A percentile compares a stretch with the other conserved stretches of the same genome.
Evolutionary conservation across 2,797 vertebrate genomes (phyloP).

Genomic region (Alcedo atthis): DNA sequence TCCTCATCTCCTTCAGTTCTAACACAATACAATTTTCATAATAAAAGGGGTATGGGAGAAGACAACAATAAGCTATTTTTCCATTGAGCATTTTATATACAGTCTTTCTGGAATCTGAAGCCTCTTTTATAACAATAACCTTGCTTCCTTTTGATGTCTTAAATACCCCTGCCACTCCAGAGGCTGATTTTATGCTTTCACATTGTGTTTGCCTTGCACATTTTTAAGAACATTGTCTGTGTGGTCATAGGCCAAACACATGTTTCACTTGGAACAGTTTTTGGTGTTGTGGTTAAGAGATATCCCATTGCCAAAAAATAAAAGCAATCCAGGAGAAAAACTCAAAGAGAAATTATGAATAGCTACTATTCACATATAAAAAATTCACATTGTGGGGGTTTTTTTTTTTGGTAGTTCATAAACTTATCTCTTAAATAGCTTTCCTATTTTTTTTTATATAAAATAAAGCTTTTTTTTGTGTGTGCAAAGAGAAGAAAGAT

Average conservation of each 20-base stretch:
- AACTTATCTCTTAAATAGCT: neutral
- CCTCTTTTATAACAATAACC: neutral
- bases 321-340: slow-evolving; percentile 44
- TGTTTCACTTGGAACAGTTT: slow-evolving; percentile 50
- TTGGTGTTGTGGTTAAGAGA: slow-evolving; percentile 34
- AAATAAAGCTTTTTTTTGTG: neutral
- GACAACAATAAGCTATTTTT: neutral
- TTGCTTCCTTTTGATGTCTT: slow-evolving; percentile 39
- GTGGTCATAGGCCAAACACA: slow-evolving; percentile 50
- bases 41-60: neutral
- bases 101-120: neutral
- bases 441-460: neutral
- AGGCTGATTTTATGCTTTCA: slow-evolving; percentile 43
- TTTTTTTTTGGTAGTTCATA: neutral
- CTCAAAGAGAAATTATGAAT: neutral
- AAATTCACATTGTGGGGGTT: neutral
- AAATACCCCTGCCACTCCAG: slow-evolving; percentile 4
- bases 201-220: slow-evolving; percentile 45
- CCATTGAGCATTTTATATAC: neutral
- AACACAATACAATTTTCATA: neutral
- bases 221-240: slow-evolving; percentile 46
- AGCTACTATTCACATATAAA: neutral
- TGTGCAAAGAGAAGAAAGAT: neutral
- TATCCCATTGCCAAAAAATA: slow-evolving; percentile 13
- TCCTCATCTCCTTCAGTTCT: neutral